Conservation (phyloP, 2,113 vertebrate species). For the Antechinus flavipes region DNA sequence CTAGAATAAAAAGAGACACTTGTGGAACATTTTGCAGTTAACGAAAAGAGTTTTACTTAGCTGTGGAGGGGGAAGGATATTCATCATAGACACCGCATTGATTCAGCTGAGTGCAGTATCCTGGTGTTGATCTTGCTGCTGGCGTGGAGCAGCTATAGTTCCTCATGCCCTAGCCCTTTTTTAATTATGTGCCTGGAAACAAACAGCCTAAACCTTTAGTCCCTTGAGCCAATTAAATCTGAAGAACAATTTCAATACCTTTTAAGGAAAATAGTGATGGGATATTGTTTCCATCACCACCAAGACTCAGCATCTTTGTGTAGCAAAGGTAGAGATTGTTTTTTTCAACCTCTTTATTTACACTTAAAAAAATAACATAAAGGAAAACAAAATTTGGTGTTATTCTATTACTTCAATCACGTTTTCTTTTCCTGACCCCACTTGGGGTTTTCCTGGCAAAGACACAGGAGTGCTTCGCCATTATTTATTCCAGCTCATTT, state of each 20-base stretch:
- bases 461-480: background rate
- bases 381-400: background rate
- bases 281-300: background rate
- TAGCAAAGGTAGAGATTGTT: background rate
- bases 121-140: background rate
- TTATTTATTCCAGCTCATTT: background rate
- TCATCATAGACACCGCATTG: background rate
- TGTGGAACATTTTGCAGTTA: background rate
- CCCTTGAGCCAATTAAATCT: background rate
- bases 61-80: background rate
- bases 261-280: background rate
- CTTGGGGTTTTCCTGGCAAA: background rate
- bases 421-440: background rate
- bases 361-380: background rate
- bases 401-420: background rate
- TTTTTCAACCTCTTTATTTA: background rate
- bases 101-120: background rate
- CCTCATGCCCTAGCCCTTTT: background rate
- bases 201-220: background rate
- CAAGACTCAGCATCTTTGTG: background rate
- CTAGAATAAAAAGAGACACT: background rate
- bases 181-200: background rate
- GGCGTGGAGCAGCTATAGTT: background rate
- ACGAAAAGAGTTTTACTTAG: background rate
- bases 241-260: background rate